Conservation (phyloP, 2,797 vertebrate species). For the Poeciliopsis presidionis region DNA sequence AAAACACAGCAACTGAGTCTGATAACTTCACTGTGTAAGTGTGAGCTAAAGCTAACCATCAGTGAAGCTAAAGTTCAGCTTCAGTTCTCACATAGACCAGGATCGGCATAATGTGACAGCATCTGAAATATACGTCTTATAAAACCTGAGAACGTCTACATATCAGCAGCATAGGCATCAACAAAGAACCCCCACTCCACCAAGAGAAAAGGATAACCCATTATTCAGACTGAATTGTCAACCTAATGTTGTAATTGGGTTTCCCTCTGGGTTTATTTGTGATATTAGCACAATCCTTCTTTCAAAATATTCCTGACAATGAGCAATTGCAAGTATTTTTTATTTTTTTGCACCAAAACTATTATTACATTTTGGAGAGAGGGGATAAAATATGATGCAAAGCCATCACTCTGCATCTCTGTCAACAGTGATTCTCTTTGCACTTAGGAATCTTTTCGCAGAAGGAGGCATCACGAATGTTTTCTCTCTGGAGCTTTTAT, state of each 20-base stretch:
- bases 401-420: neutral
- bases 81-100: neutral
- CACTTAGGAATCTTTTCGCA: neutral
- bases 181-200: neutral
- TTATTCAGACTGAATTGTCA: neutral
- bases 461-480: neutral
- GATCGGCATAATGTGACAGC: neutral
- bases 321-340: neutral
- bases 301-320: neutral
- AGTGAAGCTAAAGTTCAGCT: neutral
- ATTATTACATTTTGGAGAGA: neutral
- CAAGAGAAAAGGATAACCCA: neutral
- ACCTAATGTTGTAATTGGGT: neutral
- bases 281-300: neutral
- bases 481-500: neutral
- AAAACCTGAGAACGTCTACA: neutral
- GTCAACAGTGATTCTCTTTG: neutral
- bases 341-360: neutral
- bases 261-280: neutral
- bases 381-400: neutral
- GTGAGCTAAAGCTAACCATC: neutral
- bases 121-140: neutral
- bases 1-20: neutral
- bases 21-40: neutral
- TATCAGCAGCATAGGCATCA: neutral